These are phyloP conservation scores for Pheosia tremula DNA, from an alignment of 2,888 invertebrate species.

Conservation along the genomic window DNA sequence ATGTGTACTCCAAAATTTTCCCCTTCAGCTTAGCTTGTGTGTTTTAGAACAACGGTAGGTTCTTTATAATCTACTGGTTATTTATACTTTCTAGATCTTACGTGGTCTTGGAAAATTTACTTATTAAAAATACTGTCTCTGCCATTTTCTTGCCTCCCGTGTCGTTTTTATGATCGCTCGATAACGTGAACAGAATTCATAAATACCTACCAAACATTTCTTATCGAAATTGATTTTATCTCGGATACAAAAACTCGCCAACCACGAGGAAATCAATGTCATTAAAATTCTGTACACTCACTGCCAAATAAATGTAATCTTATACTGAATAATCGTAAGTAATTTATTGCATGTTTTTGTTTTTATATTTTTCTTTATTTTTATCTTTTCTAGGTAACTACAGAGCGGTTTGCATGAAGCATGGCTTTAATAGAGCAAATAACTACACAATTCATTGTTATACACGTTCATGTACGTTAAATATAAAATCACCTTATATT, in stretches of 20 bases:
- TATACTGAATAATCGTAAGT: conserved; percentile 28
- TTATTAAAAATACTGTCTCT: conserved; percentile 24
- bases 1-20: conserved; percentile 59
- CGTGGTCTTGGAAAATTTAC: conserved; percentile 48
- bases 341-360: conserved; percentile 51
- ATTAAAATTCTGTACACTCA: conserved; percentile 29
- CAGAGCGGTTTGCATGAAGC: conserved; percentile 73
- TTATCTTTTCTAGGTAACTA: conserved; percentile 72
- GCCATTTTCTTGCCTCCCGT: conserved; percentile 24
- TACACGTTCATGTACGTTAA: conserved; percentile 76
- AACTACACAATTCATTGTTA: conserved; percentile 64
- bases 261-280: conserved; percentile 17
- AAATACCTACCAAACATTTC: conserved; percentile 16
- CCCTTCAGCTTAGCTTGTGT: conserved; percentile 75
- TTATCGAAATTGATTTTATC: conserved; percentile 8
- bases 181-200: conserved; percentile 21
- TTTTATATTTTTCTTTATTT: conserved; percentile 43
- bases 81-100: conserved; percentile 51
- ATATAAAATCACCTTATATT: conserved; percentile 13
- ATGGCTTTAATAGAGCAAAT: conserved; percentile 73
- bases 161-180: conserved; percentile 22
- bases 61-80: conserved; percentile 38
- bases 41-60: conserved; percentile 53
- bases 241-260: conserved; percentile 7
- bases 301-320: conserved; percentile 20